phyloP scores from a whole-genome alignment of 2,888 invertebrate species.

The Azorinus chamasolen region DNA sequence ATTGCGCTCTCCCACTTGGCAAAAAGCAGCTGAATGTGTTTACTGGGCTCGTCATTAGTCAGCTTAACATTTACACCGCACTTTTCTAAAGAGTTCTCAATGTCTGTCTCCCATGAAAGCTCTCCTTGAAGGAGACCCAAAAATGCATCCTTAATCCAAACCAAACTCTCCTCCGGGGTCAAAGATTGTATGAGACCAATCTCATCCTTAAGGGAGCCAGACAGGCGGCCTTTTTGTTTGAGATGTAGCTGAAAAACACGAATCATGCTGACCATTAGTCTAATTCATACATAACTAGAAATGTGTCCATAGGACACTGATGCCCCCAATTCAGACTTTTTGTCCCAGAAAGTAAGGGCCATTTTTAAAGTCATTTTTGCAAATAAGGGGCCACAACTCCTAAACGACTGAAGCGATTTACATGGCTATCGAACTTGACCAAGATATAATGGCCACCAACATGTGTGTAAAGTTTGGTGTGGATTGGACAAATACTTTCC shows the following conservation, averaged over 20 bases:
- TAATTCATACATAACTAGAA: too few relatives aligned
- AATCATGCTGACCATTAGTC: too few relatives aligned
- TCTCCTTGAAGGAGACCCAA: slow-evolving; percentile 75
- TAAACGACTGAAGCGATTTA: too few relatives aligned
- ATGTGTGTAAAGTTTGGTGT: too few relatives aligned
- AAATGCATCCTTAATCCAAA: slow-evolving; percentile 79
- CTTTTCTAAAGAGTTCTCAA: slow-evolving; percentile 81
- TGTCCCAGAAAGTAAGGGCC: too few relatives aligned
- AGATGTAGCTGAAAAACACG: slow-evolving; percentile 77
- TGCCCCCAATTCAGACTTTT: too few relatives aligned
- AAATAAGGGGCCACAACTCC: too few relatives aligned
- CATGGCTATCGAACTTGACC: too few relatives aligned
- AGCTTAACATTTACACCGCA: slow-evolving; percentile 84
- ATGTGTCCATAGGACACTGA: too few relatives aligned
- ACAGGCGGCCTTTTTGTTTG: slow-evolving; percentile 77
- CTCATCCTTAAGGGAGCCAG: slow-evolving; percentile 80
- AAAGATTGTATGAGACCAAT: slow-evolving; percentile 78
- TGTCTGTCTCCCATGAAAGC: slow-evolving; percentile 79
- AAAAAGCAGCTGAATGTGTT: slow-evolving; percentile 79
- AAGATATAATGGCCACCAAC: too few relatives aligned
- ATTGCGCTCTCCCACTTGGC: slow-evolving; percentile 80
- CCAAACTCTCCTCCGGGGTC: slow-evolving; percentile 71
- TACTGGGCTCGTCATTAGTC: slow-evolving; percentile 82
- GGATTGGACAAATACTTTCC: too few relatives aligned
- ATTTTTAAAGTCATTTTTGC: too few relatives aligned